phyloP scores from a whole-genome alignment of 2,797 vertebrate genomes.

The Pempheris klunzingeri region DNA sequence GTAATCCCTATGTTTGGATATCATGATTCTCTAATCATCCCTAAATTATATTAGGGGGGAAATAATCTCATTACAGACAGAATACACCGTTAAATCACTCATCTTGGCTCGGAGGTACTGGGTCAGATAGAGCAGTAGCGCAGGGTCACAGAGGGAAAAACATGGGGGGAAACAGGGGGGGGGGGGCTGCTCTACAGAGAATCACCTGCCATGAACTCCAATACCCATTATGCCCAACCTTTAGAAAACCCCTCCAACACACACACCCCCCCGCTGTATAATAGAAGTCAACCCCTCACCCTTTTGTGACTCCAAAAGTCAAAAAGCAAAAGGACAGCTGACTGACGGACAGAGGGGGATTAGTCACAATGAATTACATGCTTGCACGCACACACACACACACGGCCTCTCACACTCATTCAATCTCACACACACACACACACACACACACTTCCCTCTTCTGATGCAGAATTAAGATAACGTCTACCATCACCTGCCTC shows the following conservation, averaged over 20 bases:
- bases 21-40: constrained; percentile 48
- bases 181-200: constrained; percentile 26
- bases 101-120: constrained; percentile 21
- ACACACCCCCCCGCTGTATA: constrained; percentile 23
- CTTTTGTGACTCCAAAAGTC: constrained; percentile 69
- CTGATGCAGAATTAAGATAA: constrained; percentile 71
- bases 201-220: constrained; percentile 74
- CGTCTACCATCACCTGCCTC: constrained; percentile 56
- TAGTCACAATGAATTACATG: constrained; percentile 78
- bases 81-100: constrained; percentile 55
- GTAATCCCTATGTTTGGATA: constrained; percentile 32
- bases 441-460: constrained; percentile 32
- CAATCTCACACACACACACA: constrained; percentile 26
- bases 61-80: constrained; percentile 59
- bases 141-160: constrained; percentile 4
- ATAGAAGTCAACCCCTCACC: constrained; percentile 64
- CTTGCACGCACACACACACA: constrained; percentile 54
- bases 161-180: constrained; percentile 4
- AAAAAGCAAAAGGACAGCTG: constrained; percentile 80
- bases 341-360: constrained; percentile 74
- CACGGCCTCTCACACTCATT: not conserved
- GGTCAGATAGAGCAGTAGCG: constrained; percentile 41
- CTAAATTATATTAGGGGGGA: constrained; percentile 39
- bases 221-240: constrained; percentile 65
- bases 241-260: constrained; percentile 55